Evolutionary conservation across 2,113 vertebrate species (phyloP).

Genomic region (Sturnus vulgaris): DNA sequence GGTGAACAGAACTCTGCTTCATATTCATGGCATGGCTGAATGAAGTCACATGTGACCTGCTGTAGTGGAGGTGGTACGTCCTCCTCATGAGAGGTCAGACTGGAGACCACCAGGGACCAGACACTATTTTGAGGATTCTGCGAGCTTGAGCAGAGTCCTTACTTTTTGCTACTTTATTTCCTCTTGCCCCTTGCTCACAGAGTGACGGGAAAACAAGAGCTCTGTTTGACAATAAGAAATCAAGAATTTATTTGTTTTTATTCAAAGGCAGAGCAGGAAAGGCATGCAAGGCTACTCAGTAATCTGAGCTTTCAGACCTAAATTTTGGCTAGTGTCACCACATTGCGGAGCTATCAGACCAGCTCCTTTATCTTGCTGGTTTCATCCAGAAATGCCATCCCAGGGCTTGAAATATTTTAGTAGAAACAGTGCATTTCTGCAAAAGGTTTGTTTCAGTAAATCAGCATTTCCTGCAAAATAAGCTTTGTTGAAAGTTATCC

Average conservation of each 20-base stretch:
- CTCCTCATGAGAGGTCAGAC: neutral
- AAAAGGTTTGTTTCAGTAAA: neutral
- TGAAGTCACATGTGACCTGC: accelerated
- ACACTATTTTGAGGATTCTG: neutral
- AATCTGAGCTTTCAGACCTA: neutral
- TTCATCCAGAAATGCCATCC: neutral
- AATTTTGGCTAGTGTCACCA: neutral
- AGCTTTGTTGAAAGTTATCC: neutral
- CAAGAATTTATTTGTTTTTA: neutral
- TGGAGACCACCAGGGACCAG: neutral
- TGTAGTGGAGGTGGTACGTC: neutral
- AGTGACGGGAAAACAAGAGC: neutral
- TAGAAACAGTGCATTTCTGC: accelerated
- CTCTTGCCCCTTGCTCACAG: neutral
- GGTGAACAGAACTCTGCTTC: neutral
- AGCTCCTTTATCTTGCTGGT: neutral
- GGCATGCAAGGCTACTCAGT: neutral
- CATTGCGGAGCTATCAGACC: neutral
- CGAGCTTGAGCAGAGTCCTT: neutral
- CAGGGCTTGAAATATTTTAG: neutral
- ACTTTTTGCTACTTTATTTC: neutral
- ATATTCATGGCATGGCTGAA: accelerated
- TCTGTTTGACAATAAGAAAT: neutral
- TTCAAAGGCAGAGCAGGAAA: neutral
- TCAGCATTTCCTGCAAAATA: neutral